Evolutionary conservation across 2,113 vertebrate species (phyloP).

Genomic region (Amphilophus citrinellus): DNA sequence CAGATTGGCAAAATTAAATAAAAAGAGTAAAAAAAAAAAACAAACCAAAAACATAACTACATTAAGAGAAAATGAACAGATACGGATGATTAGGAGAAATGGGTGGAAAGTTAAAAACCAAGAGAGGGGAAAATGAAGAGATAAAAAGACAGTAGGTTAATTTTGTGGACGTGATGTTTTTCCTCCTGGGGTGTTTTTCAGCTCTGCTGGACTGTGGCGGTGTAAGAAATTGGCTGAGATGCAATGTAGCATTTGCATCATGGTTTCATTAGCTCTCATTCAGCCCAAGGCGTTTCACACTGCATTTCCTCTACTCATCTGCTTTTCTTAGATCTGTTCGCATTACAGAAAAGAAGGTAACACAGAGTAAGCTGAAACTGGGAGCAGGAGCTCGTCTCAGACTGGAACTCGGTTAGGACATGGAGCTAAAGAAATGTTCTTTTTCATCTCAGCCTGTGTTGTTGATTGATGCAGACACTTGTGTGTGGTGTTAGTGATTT

Average conservation of each 20-base stretch:
- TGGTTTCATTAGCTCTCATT: conserved; percentile 73
- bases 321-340: conserved; percentile 60
- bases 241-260: conserved; percentile 66
- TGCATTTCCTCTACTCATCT: conserved; percentile 70
- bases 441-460: conserved; percentile 43
- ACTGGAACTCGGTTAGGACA: conserved; percentile 26
- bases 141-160: conserved; percentile 45
- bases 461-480: conserved; percentile 65
- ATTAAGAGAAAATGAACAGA: conserved; percentile 9
- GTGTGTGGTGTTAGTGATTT: conserved; percentile 41
- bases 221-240: conserved; percentile 74
- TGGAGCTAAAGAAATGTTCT: conserved; percentile 24
- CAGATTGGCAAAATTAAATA: conserved; percentile 48
- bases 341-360: conserved; percentile 61
- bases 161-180: conserved; percentile 54
- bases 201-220: conserved; percentile 68
- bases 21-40: not conserved
- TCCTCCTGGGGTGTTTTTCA: conserved; percentile 61
- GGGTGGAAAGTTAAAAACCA: not conserved
- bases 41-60: not conserved
- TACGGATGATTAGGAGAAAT: conserved; percentile 21
- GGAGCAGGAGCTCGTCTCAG: conserved; percentile 22
- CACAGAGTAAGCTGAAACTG: conserved; percentile 20
- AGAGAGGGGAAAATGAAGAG: conserved; percentile 29
- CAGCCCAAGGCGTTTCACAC: conserved; percentile 68